A percentile compares a stretch with the other conserved stretches of the same genome.
Evolutionary conservation across 1,140 invertebrate species (phyloP).

Genomic region (Drosophila subpulchrella): DNA sequence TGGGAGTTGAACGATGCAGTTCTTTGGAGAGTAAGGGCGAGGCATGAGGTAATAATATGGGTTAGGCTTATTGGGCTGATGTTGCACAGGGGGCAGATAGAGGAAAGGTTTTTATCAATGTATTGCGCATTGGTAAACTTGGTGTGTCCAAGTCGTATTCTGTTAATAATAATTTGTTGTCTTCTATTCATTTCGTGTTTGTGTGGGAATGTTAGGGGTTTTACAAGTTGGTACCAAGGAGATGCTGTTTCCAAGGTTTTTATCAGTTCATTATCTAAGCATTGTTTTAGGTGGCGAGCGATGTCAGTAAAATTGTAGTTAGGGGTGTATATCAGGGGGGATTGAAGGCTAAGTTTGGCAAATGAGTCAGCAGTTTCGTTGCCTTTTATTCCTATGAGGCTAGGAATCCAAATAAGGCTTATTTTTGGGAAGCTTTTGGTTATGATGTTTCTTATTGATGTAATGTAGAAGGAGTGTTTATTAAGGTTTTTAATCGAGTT

Average conservation of each 20-base stretch:
- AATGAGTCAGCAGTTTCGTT: slow-evolving; percentile 1
- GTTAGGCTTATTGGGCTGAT: background rate
- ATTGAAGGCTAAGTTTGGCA: slow-evolving; percentile 2
- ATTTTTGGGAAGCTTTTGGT: slow-evolving; percentile 1
- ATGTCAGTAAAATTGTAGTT: slow-evolving; percentile 1
- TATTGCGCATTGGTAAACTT: background rate
- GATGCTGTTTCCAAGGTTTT: background rate
- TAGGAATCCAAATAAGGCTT: slow-evolving; percentile 1
- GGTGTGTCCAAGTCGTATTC: background rate
- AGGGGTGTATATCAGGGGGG: background rate
- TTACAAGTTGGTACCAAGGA: background rate
- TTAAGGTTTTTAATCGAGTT: background rate
- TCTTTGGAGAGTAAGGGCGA: background rate
- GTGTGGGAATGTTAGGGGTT: background rate
- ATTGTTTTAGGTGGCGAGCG: background rate
- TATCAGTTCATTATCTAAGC: background rate
- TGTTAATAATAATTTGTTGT: background rate
- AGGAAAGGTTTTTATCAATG: slow-evolving; percentile 1
- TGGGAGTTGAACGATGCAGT: slow-evolving; percentile 1
- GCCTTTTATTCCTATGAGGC: slow-evolving; percentile 1
- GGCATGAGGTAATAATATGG: background rate
- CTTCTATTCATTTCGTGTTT: background rate
- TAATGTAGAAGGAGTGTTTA: background rate
- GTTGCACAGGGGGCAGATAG: background rate
- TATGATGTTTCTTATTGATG: background rate